phyloP scores from a whole-genome alignment of 2,113 vertebrate genomes.

The Cichladusa arquata region DNA sequence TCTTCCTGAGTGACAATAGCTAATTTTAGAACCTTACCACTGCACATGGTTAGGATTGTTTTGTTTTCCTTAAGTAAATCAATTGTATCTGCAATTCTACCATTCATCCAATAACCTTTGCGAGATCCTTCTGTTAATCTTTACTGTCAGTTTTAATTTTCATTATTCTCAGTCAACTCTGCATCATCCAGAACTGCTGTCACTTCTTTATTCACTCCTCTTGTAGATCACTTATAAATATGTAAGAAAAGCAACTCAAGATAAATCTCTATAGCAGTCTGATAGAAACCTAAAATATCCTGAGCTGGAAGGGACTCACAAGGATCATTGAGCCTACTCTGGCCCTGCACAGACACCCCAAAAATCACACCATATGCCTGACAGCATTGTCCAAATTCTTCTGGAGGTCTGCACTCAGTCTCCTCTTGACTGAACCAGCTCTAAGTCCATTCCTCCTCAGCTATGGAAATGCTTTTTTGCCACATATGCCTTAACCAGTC shows the following conservation, averaged over 20 bases:
- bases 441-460: background rate
- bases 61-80: slow-evolving; percentile 15
- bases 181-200: background rate
- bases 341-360: background rate
- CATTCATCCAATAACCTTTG: background rate
- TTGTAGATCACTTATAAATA: background rate
- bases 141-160: slow-evolving; percentile 9
- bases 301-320: background rate
- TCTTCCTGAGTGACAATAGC: slow-evolving; percentile 4
- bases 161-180: background rate
- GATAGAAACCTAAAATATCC: background rate
- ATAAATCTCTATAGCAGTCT: background rate
- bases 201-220: background rate
- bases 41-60: background rate
- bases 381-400: background rate
- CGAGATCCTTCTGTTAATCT: background rate
- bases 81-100: background rate
- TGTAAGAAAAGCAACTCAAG: background rate
- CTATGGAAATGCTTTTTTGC: background rate
- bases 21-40: background rate
- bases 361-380: background rate
- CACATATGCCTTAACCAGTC: background rate
- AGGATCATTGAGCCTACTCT: background rate
- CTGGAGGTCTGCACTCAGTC: background rate
- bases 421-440: background rate